These are phyloP conservation scores for Melitaea athalia DNA, from an alignment of 2,888 invertebrate genomes.

Conservation along the genomic window DNA sequence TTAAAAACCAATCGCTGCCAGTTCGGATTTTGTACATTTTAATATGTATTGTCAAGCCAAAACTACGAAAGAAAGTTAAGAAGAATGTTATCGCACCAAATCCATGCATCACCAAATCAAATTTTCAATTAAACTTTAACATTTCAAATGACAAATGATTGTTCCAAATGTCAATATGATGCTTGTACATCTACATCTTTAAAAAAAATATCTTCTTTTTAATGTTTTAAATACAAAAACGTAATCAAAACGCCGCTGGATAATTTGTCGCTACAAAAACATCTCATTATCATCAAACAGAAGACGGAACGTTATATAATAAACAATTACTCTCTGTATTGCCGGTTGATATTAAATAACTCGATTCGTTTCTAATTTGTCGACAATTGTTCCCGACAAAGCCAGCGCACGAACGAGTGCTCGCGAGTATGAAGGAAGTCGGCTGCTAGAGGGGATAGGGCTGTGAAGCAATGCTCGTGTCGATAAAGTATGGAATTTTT, in stretches of 20 bases:
- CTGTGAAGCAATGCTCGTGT: slow-evolving; percentile 42
- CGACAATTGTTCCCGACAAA: slow-evolving; percentile 82
- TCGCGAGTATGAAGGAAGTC: slow-evolving; percentile 82
- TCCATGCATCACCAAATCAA: no score
- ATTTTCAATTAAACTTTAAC: no score
- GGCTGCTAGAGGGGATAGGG: slow-evolving; percentile 68
- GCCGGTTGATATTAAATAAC: slow-evolving; percentile 80
- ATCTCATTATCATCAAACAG: slow-evolving; percentile 32
- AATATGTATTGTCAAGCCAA: no score
- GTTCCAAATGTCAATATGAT: no score
- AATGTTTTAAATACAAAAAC: not conserved
- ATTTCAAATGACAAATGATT: no score
- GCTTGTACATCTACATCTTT: not conserved
- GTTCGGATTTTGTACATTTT: no score
- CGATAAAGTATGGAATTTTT: slow-evolving; percentile 40
- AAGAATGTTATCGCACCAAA: no score
- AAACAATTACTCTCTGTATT: slow-evolving; percentile 70
- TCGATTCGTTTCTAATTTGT: slow-evolving; percentile 83
- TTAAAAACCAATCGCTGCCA: no score
- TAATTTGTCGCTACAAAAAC: slow-evolving; percentile 22
- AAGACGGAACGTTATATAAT: slow-evolving; percentile 34
- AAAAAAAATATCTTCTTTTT: not conserved
- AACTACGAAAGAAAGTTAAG: no score
- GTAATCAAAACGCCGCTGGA: not conserved
- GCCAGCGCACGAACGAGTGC: slow-evolving; percentile 80